These are phyloP conservation scores for Ceramica pisi DNA, from an alignment of 2,888 invertebrate species.

Conservation along the genomic window DNA sequence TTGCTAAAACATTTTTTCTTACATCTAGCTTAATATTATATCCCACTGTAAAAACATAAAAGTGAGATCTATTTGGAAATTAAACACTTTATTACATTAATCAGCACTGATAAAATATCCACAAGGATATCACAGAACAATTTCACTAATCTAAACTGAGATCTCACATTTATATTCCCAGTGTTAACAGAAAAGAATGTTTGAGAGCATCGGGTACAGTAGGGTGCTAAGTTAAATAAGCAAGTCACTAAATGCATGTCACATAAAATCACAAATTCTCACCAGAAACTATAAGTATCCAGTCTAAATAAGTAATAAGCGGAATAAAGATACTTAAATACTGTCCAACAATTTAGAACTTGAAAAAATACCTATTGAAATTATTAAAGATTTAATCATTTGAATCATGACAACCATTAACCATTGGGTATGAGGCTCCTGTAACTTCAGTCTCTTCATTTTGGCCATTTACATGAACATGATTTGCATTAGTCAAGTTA, in stretches of 20 bases:
- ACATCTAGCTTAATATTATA: conserved; percentile 65
- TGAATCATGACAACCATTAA: conserved; percentile 85
- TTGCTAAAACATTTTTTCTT: conserved; percentile 67
- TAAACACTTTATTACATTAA: conserved; percentile 67
- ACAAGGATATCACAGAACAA: conserved; percentile 80
- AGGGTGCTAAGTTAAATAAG: conserved; percentile 49
- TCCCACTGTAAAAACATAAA: conserved; percentile 82
- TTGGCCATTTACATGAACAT: conserved; percentile 71
- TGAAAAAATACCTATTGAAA: conserved; percentile 24
- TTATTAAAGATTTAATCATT: conserved; percentile 64
- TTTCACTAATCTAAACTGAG: conserved; percentile 76
- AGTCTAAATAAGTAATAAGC: conserved; percentile 50
- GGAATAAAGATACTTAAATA: conserved; percentile 53
- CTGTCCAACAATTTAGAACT: conserved; percentile 52
- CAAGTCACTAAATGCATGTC: conserved; percentile 75
- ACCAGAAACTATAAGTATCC: conserved; percentile 48
- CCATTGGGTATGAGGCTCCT: conserved; percentile 73
- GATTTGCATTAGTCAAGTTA: conserved; percentile 67
- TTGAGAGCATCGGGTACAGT: conserved; percentile 57
- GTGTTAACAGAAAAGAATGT: conserved; percentile 66
- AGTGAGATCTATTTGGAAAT: conserved; percentile 82
- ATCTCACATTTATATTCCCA: conserved; percentile 85
- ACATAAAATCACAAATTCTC: conserved; percentile 41
- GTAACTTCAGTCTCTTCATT: conserved; percentile 73
- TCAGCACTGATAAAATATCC: conserved; percentile 78